phyloP scores from a whole-genome alignment of 2,888 invertebrate species.

The Lottia gigantea region DNA sequence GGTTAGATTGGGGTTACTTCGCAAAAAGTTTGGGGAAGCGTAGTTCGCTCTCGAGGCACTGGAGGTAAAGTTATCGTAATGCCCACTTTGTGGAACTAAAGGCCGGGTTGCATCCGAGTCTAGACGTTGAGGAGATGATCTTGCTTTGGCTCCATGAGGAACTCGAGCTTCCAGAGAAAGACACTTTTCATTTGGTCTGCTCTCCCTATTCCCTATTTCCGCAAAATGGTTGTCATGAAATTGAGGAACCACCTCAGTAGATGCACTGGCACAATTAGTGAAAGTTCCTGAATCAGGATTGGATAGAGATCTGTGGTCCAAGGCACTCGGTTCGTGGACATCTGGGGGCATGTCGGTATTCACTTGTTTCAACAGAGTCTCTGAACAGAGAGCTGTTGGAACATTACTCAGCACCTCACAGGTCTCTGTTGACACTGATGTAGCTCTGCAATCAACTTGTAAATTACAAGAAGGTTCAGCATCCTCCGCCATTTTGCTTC shows the following conservation, averaged over 20 bases:
- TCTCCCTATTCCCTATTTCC: not conserved
- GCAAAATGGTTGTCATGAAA: not conserved
- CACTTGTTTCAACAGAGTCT: not conserved
- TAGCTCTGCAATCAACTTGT: too few species aligned
- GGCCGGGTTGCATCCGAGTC: too few species aligned
- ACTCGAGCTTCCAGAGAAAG: not conserved
- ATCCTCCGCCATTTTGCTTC: too few species aligned
- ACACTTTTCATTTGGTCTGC: not conserved
- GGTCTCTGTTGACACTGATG: not conserved
- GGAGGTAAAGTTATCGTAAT: not conserved
- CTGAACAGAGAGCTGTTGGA: not conserved
- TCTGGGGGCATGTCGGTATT: not conserved
- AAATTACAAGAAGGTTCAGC: too few species aligned
- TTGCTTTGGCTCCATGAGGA: too few species aligned
- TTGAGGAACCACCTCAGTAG: not conserved
- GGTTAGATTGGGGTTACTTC: too few species aligned
- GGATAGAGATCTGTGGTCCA: not conserved
- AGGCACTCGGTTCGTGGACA: not conserved
- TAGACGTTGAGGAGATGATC: too few species aligned
- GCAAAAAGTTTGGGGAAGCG: too few species aligned
- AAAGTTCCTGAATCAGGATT: too few species aligned
- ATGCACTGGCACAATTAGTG: not conserved
- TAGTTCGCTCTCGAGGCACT: too few species aligned
- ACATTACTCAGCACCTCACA: slow-evolving; percentile 2
- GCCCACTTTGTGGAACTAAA: not conserved